Percentiles rank a stretch among this genome's conserved stretches.
phyloP scores from a whole-genome alignment of 2,797 vertebrate species.

The Aulostomus chinensis region DNA sequence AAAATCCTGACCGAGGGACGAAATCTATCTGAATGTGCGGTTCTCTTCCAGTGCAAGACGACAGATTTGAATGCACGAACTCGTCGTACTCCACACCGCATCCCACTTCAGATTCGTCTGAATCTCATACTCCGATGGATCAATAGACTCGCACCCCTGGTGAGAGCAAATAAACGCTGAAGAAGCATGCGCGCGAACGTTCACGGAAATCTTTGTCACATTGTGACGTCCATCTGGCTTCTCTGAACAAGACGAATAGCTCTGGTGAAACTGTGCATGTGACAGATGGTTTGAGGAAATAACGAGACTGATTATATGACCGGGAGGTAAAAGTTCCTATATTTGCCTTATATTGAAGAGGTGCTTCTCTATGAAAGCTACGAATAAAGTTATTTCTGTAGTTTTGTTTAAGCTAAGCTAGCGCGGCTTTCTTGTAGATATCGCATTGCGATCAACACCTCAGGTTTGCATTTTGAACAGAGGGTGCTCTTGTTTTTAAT shows the following conservation, averaged over 20 bases:
- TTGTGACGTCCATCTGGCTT: conserved; percentile 20
- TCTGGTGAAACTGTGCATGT: conserved; percentile 27
- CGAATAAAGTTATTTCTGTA: no score
- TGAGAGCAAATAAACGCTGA: conserved; percentile 23
- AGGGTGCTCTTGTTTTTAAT: conserved; percentile 4
- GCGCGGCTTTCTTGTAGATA: no score
- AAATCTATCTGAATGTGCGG: no score
- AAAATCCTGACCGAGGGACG: no score
- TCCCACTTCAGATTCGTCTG: no score
- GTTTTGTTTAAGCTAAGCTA: no score
- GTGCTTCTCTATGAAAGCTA: no score
- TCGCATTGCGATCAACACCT: no score
- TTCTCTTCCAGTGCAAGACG: neutral
- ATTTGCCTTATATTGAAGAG: conserved; percentile 11
- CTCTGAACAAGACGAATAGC: conserved; percentile 25
- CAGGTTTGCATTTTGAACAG: conserved; percentile 6
- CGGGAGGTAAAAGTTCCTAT: conserved; percentile 1
- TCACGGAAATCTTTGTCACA: conserved; percentile 38
- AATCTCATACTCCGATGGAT: no score
- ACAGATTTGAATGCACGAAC: no score
- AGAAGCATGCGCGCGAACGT: conserved; percentile 25
- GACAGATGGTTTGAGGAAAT: conserved; percentile 43
- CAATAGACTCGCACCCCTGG: conserved; percentile 25
- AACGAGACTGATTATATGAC: conserved; percentile 18
- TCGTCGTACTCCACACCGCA: no score